Conservation (phyloP, 2,888 invertebrate species). For the Philopedon plagiatum region DNA sequence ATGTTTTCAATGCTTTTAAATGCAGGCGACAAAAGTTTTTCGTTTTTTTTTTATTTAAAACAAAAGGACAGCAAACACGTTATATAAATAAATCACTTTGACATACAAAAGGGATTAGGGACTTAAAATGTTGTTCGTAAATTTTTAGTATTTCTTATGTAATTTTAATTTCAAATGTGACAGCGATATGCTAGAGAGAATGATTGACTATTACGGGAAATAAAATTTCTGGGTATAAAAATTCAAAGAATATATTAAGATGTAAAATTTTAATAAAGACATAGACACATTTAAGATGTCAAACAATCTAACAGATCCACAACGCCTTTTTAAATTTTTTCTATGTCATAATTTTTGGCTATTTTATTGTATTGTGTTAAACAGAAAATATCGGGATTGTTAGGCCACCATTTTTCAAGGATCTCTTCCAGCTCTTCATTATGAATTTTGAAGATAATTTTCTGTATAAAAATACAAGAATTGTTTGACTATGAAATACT, state of each 20-base stretch:
- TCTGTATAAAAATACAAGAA: no score
- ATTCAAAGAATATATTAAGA: background rate
- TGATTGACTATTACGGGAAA: background rate
- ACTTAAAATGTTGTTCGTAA: slow-evolving; percentile 39
- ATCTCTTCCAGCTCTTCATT: no score
- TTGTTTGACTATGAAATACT: no score
- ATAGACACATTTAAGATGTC: no score
- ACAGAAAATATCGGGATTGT: no score
- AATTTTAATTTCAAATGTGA: background rate
- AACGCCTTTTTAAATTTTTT: no score
- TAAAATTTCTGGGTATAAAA: background rate
- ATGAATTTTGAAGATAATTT: no score
- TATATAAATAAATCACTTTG: slow-evolving; percentile 43
- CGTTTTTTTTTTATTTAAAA: slow-evolving; percentile 43
- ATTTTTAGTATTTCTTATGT: slow-evolving; percentile 12
- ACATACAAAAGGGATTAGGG: slow-evolving; percentile 36
- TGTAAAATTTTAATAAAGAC: background rate
- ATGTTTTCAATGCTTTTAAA: slow-evolving; percentile 45
- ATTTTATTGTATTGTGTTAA: no score
- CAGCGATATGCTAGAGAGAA: background rate
- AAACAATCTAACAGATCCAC: no score
- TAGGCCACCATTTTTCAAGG: no score
- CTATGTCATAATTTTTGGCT: no score
- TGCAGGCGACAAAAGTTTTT: slow-evolving; percentile 41
- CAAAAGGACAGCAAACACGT: slow-evolving; percentile 34